Conservation (phyloP, 2,113 vertebrate species). For the Agapornis roseicollis region DNA sequence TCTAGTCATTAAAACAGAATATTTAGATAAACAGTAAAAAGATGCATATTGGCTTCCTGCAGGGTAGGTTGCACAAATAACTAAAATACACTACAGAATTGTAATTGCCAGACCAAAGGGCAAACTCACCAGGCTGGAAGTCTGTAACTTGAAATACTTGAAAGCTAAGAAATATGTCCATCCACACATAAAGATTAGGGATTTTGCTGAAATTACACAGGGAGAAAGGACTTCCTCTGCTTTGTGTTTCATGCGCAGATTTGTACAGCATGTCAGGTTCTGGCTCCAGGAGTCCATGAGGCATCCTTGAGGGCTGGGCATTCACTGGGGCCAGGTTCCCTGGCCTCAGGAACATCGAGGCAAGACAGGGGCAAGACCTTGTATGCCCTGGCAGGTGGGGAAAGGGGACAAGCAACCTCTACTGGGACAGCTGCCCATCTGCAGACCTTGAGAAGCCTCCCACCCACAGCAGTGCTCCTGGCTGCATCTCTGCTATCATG, state of each 20-base stretch:
- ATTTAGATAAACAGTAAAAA: conserved; percentile 33
- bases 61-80: background rate
- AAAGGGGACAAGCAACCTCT: background rate
- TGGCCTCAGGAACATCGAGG: accelerated
- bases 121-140: background rate
- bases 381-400: background rate
- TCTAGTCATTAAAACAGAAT: conserved; percentile 31
- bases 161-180: background rate
- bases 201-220: background rate
- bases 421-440: background rate
- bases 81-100: background rate
- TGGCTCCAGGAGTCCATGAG: accelerated
- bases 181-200: background rate
- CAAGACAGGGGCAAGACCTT: background rate
- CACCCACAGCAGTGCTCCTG: background rate
- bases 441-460: accelerated
- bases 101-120: background rate
- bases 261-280: background rate
- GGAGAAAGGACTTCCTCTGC: background rate
- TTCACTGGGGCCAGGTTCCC: background rate
- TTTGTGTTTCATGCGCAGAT: background rate
- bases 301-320: accelerated
- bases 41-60: background rate
- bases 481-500: background rate
- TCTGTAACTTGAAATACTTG: background rate